Evolutionary conservation across 2,888 invertebrate species (phyloP).

Genomic region (Protonemura montana): DNA sequence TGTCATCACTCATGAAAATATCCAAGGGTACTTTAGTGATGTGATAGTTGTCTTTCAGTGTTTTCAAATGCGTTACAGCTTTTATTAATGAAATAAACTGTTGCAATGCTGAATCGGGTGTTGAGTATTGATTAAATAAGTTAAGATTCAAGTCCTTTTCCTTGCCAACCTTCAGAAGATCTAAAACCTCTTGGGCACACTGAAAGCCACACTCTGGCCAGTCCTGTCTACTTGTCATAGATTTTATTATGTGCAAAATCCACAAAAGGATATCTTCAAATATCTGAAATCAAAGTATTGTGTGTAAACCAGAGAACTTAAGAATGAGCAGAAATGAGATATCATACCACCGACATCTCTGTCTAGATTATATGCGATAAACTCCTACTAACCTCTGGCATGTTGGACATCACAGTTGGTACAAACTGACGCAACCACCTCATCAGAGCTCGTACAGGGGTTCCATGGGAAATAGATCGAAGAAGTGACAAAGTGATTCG

Average conservation of each 20-base stretch:
- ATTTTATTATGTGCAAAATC: not conserved
- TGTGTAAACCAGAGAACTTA: not conserved
- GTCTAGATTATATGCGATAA: no score
- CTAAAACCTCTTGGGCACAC: conserved; percentile 57
- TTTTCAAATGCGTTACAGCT: conserved; percentile 54
- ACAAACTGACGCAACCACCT: conserved; percentile 57
- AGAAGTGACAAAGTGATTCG: conserved; percentile 53
- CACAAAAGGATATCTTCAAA: conserved; percentile 13
- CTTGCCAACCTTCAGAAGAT: conserved; percentile 52
- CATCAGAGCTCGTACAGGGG: conserved; percentile 52
- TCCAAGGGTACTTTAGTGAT: conserved; percentile 23
- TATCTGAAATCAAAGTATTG: not conserved
- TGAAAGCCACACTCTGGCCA: conserved; percentile 56
- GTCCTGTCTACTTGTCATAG: conserved; percentile 47
- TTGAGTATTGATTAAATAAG: conserved; percentile 52
- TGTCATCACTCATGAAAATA: conserved; percentile 43
- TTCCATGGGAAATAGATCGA: conserved; percentile 53
- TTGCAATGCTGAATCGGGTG: conserved; percentile 53
- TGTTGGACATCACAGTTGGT: conserved; percentile 54
- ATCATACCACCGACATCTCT: no score
- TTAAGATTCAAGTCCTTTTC: conserved; percentile 44
- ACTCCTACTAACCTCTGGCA: conserved; percentile 54
- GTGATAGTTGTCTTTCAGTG: conserved; percentile 53
- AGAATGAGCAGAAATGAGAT: no score
- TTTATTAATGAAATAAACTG: conserved; percentile 54